phyloP scores from a whole-genome alignment of 1,140 invertebrate genomes.

The Euura saliciscinereae region DNA sequence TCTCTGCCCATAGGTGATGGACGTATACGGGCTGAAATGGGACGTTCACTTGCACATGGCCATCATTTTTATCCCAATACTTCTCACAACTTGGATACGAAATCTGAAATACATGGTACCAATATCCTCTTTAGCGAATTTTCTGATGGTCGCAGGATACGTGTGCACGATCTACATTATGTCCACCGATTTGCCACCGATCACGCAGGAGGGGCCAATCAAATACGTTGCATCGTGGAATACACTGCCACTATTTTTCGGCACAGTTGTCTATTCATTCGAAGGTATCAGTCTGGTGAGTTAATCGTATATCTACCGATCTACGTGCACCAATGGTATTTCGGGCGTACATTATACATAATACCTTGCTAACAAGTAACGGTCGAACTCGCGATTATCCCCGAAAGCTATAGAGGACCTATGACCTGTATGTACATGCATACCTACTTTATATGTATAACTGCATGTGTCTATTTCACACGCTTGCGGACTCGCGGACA shows the following conservation, averaged over 20 bases:
- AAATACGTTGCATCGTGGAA: constrained; percentile 63
- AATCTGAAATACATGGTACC: constrained; percentile 78
- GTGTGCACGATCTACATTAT: constrained; percentile 75
- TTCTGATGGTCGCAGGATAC: constrained; percentile 71
- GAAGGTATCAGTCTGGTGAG: constrained; percentile 80
- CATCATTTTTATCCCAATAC: constrained; percentile 72
- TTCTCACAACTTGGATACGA: constrained; percentile 76
- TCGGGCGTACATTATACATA: neutral
- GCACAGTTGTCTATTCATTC: constrained; percentile 80
- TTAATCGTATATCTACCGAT: neutral
- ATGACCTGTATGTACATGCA: neutral
- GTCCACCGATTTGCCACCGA: constrained; percentile 68
- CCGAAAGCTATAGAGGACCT: no score
- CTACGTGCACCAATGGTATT: neutral
- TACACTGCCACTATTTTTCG: constrained; percentile 74
- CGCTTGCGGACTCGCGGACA: no score
- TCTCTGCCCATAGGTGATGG: constrained; percentile 62
- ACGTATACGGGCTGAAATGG: constrained; percentile 64
- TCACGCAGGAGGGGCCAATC: constrained; percentile 49
- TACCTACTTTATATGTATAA: no score
- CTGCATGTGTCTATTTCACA: no score
- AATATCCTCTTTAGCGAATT: constrained; percentile 74
- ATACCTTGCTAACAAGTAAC: neutral
- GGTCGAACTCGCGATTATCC: no score
- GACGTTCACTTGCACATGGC: constrained; percentile 74